A percentile compares a stretch with the other conserved stretches of the same genome.
Conservation (phyloP, 2,113 vertebrate species). For the Puntigrus tetrazona region DNA sequence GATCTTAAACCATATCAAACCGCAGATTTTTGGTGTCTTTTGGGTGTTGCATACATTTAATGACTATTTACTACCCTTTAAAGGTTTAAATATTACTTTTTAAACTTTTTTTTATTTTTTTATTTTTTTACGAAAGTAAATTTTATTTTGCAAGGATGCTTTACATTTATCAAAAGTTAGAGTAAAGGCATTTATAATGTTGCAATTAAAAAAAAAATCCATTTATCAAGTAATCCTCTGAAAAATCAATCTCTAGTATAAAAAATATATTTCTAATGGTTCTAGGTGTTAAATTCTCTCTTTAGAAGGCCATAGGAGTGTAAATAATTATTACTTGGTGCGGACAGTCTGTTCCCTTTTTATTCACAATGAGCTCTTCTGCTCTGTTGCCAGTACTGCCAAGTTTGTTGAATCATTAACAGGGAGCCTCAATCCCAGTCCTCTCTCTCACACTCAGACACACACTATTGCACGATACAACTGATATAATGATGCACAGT, state of each 20-base stretch:
- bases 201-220: no score
- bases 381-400: neutral
- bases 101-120: no score
- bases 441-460: neutral
- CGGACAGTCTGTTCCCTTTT: conserved; percentile 32
- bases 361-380: conserved; percentile 24
- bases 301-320: neutral
- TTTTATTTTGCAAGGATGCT: neutral
- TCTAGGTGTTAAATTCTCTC: neutral
- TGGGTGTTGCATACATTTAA: neutral
- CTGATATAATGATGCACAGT: conserved; percentile 15
- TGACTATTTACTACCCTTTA: neutral
- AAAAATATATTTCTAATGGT: neutral
- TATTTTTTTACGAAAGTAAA: neutral
- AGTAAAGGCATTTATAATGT: neutral
- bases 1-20: neutral
- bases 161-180: neutral
- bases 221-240: neutral
- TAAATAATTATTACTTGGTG: neutral
- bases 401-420: conserved; percentile 29
- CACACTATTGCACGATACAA: neutral
- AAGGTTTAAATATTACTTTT: neutral
- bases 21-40: neutral
- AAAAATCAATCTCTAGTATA: neutral
- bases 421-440: neutral